A percentile compares a stretch with the other conserved stretches of the same genome.
These are phyloP conservation scores for Eucera pruinosa DNA, from an alignment of 2,888 invertebrate genomes.

Conservation along the genomic window DNA sequence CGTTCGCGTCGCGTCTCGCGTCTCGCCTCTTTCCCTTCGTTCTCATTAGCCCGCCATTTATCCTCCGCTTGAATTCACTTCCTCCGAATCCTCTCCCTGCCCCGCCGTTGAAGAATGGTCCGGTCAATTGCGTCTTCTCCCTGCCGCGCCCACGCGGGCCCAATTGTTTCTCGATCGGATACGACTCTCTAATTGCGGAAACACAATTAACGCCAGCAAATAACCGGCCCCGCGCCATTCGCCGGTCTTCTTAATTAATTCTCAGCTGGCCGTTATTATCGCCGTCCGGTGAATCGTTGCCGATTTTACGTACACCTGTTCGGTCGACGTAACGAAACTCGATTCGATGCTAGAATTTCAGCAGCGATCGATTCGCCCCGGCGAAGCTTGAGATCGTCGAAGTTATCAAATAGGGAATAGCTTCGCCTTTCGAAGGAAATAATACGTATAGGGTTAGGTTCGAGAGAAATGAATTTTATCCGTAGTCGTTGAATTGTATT, in stretches of 20 bases:
- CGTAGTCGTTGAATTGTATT: too few relatives aligned
- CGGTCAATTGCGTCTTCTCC: constrained; percentile 22
- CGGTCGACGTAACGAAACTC: too few relatives aligned
- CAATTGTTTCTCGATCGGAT: constrained; percentile 40
- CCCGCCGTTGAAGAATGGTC: constrained; percentile 4
- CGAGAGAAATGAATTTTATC: too few relatives aligned
- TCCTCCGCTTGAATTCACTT: constrained; percentile 34
- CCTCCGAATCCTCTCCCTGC: constrained; percentile 8
- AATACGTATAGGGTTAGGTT: too few relatives aligned
- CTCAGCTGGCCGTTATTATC: too few relatives aligned
- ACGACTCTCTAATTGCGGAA: constrained; percentile 47
- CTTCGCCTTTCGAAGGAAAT: too few relatives aligned
- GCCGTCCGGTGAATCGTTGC: too few relatives aligned
- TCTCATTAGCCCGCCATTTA: constrained; percentile 58
- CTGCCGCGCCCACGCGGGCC: background rate
- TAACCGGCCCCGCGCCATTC: background rate
- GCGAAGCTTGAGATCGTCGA: too few relatives aligned
- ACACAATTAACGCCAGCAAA: constrained; percentile 45
- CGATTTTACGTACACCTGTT: background rate
- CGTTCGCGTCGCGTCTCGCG: background rate
- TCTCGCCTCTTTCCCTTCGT: constrained; percentile 15
- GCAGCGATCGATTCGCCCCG: too few relatives aligned
- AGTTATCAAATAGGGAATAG: too few relatives aligned
- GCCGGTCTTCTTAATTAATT: constrained; percentile 42
- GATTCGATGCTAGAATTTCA: too few relatives aligned